These are phyloP conservation scores for Aurelia sp. DNA, from an alignment of 30 jellyfish, hydroid and myxozoan genomes.

Conservation along the genomic window DNA sequence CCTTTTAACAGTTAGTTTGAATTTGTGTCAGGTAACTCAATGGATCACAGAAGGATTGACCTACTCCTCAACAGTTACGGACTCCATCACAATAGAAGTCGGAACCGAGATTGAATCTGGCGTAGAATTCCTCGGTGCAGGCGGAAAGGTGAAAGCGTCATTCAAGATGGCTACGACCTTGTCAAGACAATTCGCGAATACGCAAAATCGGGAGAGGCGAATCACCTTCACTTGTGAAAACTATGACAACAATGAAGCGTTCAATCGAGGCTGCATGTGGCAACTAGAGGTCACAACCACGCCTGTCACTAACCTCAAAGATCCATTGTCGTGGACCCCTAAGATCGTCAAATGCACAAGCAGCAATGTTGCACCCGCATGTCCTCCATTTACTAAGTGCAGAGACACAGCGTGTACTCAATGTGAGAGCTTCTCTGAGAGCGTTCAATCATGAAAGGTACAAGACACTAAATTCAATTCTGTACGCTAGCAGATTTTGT, in stretches of 20 bases:
- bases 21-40: too few relatives aligned
- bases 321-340: background rate
- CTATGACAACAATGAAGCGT: background rate
- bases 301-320: background rate
- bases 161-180: too few relatives aligned
- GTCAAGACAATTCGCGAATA: too few relatives aligned
- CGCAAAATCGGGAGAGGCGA: too few relatives aligned
- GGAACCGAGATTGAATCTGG: background rate
- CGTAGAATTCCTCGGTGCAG: too few relatives aligned
- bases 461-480: too few relatives aligned
- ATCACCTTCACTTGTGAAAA: background rate
- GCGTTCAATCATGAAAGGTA: background rate
- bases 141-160: too few relatives aligned
- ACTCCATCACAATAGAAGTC: background rate
- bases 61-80: background rate
- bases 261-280: constrained; percentile 27
- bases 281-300: constrained; percentile 9
- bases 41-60: too few relatives aligned
- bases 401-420: background rate
- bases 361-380: background rate
- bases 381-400: constrained; percentile 14
- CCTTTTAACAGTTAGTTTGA: too few relatives aligned
- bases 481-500: too few relatives aligned
- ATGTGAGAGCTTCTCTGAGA: background rate
- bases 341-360: constrained; percentile 5